Evolutionary conservation across 2,888 invertebrate genomes (phyloP), one percentile per base, ranked within the genome.

Genomic region (Elysia crispata): DNA sequence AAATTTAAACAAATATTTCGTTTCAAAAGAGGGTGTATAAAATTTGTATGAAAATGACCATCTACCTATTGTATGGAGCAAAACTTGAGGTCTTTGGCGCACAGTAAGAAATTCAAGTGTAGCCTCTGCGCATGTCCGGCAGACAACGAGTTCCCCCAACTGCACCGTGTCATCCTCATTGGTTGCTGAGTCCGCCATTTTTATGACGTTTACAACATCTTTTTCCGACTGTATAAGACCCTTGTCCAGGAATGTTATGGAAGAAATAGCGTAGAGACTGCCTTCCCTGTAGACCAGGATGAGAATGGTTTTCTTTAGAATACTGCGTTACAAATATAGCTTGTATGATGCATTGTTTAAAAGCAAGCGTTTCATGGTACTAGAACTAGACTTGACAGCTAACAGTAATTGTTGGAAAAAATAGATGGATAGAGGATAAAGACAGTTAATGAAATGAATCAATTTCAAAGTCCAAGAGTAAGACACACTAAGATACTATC

Each of bases 151-250:
- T 49, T 81, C 62, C 25, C 81, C 81, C 67, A 81, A 73, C 57
- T 79, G 72, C 0, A 79, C 15, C 20, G 79, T 76, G 49, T 79
- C 76, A 8, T 25, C 49, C 79, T 79, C 73, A 25, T 79, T 67
- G 23, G 62, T 20, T 50, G 79, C 79, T 25, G 72, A 66, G 1
- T 79, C 76, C 31, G 81, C 79, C 28, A 79, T 57, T 33, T 30
- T 66, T 54, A 81, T 81, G 81, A 81, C 81, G 81, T 81, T 74
- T n/a, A 79, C 72, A 33, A 81, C 79, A 60, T 70, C 78, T 41
- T 60, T 25, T 6, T 54, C 49, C 11, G 73, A 64, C 67, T 50
- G 28, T 49, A 81, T 66, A 25, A 74, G 30, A 0, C 79, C 79
- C 3, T 57, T 60, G 60, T 79, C 81, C 20, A 66, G 33, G 66